A percentile compares a stretch with the other conserved stretches of the same genome.
phyloP scores from a whole-genome alignment of 2,888 invertebrate species.

The Luperina nickerlii region DNA sequence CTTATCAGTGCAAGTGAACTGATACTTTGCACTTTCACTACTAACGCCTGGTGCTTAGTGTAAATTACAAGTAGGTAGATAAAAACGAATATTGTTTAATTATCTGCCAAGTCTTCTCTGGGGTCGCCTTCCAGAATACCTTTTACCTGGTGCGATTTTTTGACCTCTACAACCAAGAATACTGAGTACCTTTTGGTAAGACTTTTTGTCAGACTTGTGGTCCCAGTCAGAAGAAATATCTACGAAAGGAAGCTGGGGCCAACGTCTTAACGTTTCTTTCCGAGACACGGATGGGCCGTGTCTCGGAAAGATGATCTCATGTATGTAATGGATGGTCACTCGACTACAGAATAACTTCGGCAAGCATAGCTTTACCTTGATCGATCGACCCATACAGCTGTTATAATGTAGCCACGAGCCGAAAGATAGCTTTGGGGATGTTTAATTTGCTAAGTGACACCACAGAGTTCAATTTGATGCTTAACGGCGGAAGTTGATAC shows the following conservation, averaged over 20 bases:
- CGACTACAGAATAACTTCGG: neutral
- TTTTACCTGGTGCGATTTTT: neutral
- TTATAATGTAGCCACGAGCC: neutral
- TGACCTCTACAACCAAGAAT: too few species aligned
- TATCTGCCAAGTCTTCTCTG: neutral
- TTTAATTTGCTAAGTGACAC: neutral
- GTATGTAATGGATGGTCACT: neutral
- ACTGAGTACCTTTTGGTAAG: neutral
- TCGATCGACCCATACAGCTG: neutral
- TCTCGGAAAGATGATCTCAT: too few species aligned
- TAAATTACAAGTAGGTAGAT: neutral
- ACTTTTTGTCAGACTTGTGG: neutral
- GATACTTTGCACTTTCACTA: slow-evolving; percentile 10
- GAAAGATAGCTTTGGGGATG: neutral
- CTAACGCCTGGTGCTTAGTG: neutral
- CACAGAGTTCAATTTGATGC: neutral
- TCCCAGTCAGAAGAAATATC: neutral
- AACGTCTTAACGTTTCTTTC: neutral
- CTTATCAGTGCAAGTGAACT: slow-evolving; percentile 9
- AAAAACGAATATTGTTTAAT: neutral
- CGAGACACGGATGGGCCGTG: neutral
- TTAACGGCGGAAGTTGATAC: slow-evolving; percentile 3
- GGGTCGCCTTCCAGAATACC: neutral
- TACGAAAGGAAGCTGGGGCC: neutral
- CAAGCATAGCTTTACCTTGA: neutral